Evolutionary conservation across 2,797 vertebrate species (phyloP).

Genomic region (Sebastes alutus): DNA sequence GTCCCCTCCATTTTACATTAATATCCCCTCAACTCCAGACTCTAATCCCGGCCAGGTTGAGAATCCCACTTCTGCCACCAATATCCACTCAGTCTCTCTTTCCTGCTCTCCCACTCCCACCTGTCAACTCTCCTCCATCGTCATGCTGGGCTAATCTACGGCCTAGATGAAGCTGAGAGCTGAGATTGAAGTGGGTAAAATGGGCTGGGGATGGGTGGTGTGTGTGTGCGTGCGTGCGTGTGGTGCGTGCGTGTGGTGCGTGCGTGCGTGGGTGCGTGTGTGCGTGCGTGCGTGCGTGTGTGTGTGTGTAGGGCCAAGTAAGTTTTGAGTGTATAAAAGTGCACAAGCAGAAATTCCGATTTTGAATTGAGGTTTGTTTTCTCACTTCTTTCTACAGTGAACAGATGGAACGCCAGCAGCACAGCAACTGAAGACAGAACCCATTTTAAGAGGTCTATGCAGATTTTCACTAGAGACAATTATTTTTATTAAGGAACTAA

Average conservation of each 20-base stretch:
- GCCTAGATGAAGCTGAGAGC: conserved; percentile 65
- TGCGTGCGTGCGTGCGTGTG: neutral
- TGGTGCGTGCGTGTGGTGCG: conserved; percentile 17
- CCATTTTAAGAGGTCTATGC: neutral
- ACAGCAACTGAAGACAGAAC: neutral
- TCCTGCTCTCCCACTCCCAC: conserved; percentile 60
- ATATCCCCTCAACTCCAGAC: conserved; percentile 89
- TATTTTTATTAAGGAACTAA: neutral
- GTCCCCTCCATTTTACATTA: conserved; percentile 97
- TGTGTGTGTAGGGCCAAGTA: neutral
- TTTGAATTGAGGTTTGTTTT: conserved; percentile 1
- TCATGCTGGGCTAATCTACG: conserved; percentile 60
- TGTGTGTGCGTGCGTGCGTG: neutral
- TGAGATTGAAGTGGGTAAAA: conserved; percentile 61
- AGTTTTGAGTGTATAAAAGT: neutral
- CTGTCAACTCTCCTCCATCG: conserved; percentile 64
- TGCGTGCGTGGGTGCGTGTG: neutral
- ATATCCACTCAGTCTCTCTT: conserved; percentile 65
- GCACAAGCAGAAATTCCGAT: conserved; percentile 7
- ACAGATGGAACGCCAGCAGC: neutral
- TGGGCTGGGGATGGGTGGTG: conserved; percentile 34
- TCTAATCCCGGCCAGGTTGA: conserved; percentile 76
- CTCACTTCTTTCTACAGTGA: neutral
- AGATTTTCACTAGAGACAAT: neutral
- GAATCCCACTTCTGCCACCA: conserved; percentile 72